These are phyloP conservation scores for Trichonephila inaurata DNA, from an alignment of 1,140 invertebrate species.

Conservation along the genomic window DNA sequence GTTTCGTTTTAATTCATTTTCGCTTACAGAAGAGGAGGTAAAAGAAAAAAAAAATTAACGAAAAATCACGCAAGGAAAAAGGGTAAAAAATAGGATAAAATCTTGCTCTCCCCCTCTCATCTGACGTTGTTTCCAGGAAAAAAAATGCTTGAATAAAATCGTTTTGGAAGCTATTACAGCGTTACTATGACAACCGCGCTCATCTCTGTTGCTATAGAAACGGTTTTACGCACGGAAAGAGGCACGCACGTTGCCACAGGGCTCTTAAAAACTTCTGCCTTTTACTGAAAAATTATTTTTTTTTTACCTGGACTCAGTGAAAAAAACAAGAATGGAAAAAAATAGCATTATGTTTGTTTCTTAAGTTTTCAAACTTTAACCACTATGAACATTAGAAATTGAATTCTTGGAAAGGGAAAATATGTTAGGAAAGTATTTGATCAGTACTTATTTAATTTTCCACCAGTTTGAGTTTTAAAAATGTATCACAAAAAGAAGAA, in stretches of 20 bases:
- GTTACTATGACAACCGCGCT: conserved; percentile 61
- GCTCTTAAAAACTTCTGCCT: conserved; percentile 51
- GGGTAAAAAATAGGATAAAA: conserved; percentile 21
- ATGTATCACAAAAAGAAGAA: background rate
- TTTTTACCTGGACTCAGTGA: background rate
- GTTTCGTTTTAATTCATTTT: conserved; percentile 75
- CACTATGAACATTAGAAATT: conserved; percentile 19
- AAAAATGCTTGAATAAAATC: conserved; percentile 75
- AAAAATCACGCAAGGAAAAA: conserved; percentile 64
- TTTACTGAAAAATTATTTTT: background rate
- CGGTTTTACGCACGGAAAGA: conserved; percentile 16
- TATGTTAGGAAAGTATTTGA: conserved; percentile 19
- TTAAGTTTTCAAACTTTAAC: conserved; percentile 28
- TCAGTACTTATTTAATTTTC: background rate
- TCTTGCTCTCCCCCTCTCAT: background rate
- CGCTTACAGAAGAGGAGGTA: background rate
- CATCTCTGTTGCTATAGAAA: conserved; percentile 37
- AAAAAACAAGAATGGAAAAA: background rate
- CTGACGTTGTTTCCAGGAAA: conserved; percentile 36
- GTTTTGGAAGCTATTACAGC: conserved; percentile 71
- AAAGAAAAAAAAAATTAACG: conserved; percentile 46
- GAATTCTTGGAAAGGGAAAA: background rate
- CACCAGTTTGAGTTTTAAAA: background rate
- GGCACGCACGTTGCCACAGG: conserved; percentile 3
- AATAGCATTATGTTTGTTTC: background rate